Base-by-base conservation (phyloP, 2,113 vertebrate species). In the Ondatra zibethicus region DNA sequence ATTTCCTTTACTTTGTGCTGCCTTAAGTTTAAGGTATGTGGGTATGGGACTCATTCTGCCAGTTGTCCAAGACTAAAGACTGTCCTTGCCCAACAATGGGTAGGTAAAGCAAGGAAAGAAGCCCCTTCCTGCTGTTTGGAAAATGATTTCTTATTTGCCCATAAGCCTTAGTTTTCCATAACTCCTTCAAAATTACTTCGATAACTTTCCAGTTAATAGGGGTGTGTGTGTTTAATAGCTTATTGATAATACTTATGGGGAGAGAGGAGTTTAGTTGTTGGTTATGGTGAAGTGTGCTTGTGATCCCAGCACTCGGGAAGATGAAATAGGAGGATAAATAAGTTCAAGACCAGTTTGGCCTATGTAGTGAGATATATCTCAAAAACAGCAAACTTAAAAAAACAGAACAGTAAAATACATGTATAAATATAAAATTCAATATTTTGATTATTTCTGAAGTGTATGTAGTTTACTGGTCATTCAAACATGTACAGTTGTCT, bases 371-470 rank as follows among this genome's bases (percentile, higher is more conserved):
- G 50, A 58, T 8, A 36, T 87, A 33, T 87, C 47, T 88, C 33
- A 70, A 52, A 88, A 58, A 89, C 7, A 58, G 14, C 47, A 88
- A 58, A 75, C 33, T 6, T 61, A 36, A 23, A 45, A 45, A 45
- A 68, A 66, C 29, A 70, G 55, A 91, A 52, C n/a, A 19, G 36
- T 2, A 12, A 39, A 93, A 73, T 89, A 80, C 13, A 3, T 73
- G 76, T 23, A 39, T 50, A 36, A 88, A 86, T 33, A 50, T 61
- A 78, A 84, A 94, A 65, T 12, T 70, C 61, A 75, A 1, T 4
- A 73, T 82, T 85, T 88, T n/a, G 42, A 65, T 58, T 93, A 45
- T 84, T 95, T 95, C 45, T 75, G 33, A 82, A 75, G 52, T 72
- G 17, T 73, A 29, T 88, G 73, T 25, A 68, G 23, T 68, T 96